phyloP scores from a whole-genome alignment of 2,888 invertebrate species.

The Helleia helle region DNA sequence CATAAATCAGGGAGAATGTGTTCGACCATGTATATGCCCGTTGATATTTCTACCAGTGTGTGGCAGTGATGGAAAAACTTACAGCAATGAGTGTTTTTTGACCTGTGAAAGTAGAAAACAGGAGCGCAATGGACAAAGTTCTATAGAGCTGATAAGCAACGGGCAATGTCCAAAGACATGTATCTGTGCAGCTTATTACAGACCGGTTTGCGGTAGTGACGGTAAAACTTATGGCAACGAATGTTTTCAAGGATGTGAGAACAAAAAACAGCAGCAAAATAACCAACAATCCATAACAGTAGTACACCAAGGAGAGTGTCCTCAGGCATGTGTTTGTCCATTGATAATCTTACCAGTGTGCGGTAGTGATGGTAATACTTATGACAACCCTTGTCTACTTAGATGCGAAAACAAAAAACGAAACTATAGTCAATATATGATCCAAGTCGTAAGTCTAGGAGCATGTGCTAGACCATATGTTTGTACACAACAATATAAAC shows the following conservation, averaged over 20 bases:
- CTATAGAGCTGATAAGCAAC: slow-evolving; percentile 8
- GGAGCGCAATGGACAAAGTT: too few relatives aligned
- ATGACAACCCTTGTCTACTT: slow-evolving; percentile 16
- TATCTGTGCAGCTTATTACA: slow-evolving; percentile 10
- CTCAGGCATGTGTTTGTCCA: too few relatives aligned
- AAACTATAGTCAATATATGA: too few relatives aligned
- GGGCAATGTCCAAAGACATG: slow-evolving; percentile 14
- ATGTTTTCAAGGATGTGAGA: slow-evolving; percentile 23
- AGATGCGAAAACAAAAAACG: slow-evolving; percentile 24
- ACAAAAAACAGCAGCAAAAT: slow-evolving; percentile 16
- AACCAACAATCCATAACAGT: slow-evolving; percentile 4
- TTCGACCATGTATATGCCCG: too few relatives aligned
- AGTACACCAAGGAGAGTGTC: slow-evolving; percentile 10
- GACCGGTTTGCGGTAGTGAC: slow-evolving; percentile 26
- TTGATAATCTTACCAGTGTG: too few relatives aligned
- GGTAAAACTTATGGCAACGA: slow-evolving; percentile 15
- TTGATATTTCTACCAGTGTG: too few relatives aligned
- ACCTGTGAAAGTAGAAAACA: slow-evolving; percentile 24
- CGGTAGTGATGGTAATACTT: slow-evolving; percentile 21
- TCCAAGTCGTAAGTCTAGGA: too few relatives aligned
- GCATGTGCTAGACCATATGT: neutral
- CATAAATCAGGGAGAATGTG: slow-evolving; percentile 10
- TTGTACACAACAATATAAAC: neutral
- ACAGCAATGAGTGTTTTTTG: slow-evolving; percentile 17
- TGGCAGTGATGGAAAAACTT: slow-evolving; percentile 21